Percentiles rank a stretch among this genome's conserved stretches.
phyloP scores from a whole-genome alignment of 2,888 invertebrate genomes.

The Apotomis betuletana region DNA sequence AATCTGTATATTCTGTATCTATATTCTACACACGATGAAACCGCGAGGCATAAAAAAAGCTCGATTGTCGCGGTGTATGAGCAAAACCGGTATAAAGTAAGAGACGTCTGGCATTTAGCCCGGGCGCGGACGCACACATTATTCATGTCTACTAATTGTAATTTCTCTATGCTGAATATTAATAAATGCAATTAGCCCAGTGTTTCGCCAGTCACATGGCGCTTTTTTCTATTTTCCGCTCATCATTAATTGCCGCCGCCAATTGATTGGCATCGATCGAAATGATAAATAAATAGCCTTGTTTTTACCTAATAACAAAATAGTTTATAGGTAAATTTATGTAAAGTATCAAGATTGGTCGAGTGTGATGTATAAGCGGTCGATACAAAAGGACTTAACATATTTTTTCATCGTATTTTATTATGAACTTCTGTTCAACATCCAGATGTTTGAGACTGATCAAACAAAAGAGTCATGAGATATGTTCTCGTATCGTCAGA shows the following conservation, averaged over 20 bases:
- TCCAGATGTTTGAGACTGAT: slow-evolving; percentile 81
- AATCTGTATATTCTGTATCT: slow-evolving; percentile 20
- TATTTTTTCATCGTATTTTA: slow-evolving; percentile 83
- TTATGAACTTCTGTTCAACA: slow-evolving; percentile 83
- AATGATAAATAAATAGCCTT: slow-evolving; percentile 59
- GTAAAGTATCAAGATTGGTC: slow-evolving; percentile 67
- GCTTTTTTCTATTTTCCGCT: slow-evolving; percentile 48
- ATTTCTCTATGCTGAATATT: slow-evolving; percentile 54
- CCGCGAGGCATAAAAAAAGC: slow-evolving; percentile 33
- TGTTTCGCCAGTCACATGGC: slow-evolving; percentile 51
- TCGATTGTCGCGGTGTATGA: slow-evolving; percentile 36
- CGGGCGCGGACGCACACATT: slow-evolving; percentile 49
- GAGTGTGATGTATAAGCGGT: slow-evolving; percentile 67
- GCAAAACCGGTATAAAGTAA: slow-evolving; percentile 48
- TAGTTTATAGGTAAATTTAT: slow-evolving; percentile 7
- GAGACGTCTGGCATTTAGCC: slow-evolving; percentile 59
- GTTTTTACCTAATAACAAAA: slow-evolving; percentile 19
- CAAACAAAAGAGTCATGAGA: slow-evolving; percentile 82
- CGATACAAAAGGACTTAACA: slow-evolving; percentile 83
- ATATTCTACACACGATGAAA: slow-evolving; percentile 35
- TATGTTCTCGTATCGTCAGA: slow-evolving; percentile 70
- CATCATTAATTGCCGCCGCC: slow-evolving; percentile 52
- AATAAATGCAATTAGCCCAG: slow-evolving; percentile 63
- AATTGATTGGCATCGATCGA: slow-evolving; percentile 63
- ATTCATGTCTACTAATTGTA: slow-evolving; percentile 55